Base-by-base conservation (phyloP, 2,888 invertebrate species). In the Trachelus troglodyta region DNA sequence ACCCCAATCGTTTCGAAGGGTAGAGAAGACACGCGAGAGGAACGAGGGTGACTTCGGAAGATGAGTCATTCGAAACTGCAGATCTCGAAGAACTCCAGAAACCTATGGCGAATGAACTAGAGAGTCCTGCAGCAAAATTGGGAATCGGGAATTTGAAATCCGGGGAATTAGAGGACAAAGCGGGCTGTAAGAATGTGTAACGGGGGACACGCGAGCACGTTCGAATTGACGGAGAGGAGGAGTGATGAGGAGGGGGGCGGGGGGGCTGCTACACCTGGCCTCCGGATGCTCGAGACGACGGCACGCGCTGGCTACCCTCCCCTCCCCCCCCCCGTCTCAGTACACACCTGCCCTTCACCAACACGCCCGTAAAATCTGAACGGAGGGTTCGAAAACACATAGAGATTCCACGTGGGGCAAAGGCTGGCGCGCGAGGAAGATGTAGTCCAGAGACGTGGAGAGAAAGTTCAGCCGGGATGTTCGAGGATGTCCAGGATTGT, bases 281-380 rank as follows among this genome's bases (percentile, higher is more conserved):
- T 89, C 89, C 89, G 89, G 89, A 90, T 89, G 89, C 89, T 89
- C 88, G 84, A 83, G 86, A 86, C 83, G 87, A 83, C 86, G 88
- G 88, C 88, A 88, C 87, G 87, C 86, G 87, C 85, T 84, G 74
- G 75, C 73, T 37, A 80, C 74, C 76, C 75, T 75, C 77, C 79
- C 40, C 68, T 37, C 34, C 75, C 73, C 74, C 77, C 78, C 82
- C 79, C 12, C 35, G 11, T 6, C 74, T 1, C 4, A 12, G 12
- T 23, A 33, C 34, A 74, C 74, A 35, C 35, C 74, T 74, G 74
- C 35, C 74, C 33, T 74, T 75, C 34, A 31, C 73, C 40, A 34
- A 40, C 33, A n/a, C 34, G 31, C 23, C 69, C 33, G 68, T 30
- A 33, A 34, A 34, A 30, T 30, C 34, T 30, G 11, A 30, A 34